Evolutionary conservation across 2,113 vertebrate species (phyloP).

Genomic region (Oreochromis tanganicae): DNA sequence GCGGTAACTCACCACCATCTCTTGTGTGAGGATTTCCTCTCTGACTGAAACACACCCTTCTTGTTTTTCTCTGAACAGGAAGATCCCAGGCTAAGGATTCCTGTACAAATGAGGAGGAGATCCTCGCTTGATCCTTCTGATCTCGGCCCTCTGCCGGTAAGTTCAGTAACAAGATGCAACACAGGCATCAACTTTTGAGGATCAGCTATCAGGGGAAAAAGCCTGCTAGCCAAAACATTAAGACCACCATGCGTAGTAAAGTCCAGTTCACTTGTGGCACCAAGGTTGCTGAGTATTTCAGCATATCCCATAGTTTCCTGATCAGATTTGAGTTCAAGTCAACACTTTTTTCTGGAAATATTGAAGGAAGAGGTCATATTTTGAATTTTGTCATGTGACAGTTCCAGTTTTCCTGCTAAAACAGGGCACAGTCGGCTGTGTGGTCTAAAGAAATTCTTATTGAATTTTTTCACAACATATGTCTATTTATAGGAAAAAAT

Average conservation of each 20-base stretch:
- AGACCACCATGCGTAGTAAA: not conserved
- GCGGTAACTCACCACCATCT: not conserved
- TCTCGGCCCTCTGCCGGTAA: constrained; percentile 88
- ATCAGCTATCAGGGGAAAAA: not conserved
- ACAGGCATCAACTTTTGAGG: not conserved
- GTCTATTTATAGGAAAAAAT: not conserved
- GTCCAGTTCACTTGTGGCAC: not conserved
- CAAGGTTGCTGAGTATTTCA: not conserved
- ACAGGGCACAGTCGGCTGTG: not conserved
- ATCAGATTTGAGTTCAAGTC: not conserved
- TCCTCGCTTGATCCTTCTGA: constrained; percentile 81
- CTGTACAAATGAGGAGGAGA: constrained; percentile 77
- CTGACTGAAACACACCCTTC: constrained; percentile 24
- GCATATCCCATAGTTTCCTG: not conserved
- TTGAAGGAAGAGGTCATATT: not conserved
- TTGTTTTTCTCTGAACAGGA: constrained; percentile 76
- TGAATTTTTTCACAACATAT: not conserved
- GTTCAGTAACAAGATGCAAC: constrained; percentile 5
- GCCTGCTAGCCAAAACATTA: not conserved
- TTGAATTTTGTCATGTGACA: not conserved
- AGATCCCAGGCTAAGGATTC: constrained; percentile 86
- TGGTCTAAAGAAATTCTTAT: not conserved
- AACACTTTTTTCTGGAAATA: not conserved
- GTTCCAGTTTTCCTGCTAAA: not conserved
- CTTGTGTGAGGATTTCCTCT: constrained; percentile 3